Conservation (phyloP, 37 sponge, comb jelly and placozoan species). For the Lycopodina hypogea region DNA sequence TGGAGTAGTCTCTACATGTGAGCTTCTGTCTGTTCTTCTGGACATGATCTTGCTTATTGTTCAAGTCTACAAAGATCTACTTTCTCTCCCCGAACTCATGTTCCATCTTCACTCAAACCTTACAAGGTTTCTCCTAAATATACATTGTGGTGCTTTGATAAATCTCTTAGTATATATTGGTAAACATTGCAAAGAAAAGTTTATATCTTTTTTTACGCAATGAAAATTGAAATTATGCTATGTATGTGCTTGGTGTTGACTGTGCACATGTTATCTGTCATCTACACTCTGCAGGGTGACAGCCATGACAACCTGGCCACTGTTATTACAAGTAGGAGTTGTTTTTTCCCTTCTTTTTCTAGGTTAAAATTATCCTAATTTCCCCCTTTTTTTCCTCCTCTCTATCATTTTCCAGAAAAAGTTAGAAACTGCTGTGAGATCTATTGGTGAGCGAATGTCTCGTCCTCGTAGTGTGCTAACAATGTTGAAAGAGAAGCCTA, state of each 20-base stretch:
- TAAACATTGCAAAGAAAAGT: no score
- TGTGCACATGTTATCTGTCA: neutral
- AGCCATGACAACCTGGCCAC: neutral
- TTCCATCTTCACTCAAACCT: conserved; percentile 17
- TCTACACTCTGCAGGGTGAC: neutral
- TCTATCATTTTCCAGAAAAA: neutral
- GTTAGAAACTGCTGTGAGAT: neutral
- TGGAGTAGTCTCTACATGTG: neutral
- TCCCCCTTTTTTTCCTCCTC: no score
- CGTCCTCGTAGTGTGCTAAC: conserved; percentile 22
- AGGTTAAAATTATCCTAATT: no score
- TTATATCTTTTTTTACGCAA: no score
- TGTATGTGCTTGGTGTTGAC: neutral
- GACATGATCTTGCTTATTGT: neutral
- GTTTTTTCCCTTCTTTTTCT: no score
- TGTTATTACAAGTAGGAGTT: conserved; percentile 3
- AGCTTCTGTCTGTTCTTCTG: neutral
- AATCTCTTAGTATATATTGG: no score
- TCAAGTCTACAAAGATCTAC: conserved; percentile 27
- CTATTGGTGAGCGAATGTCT: neutral
- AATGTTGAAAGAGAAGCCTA: conserved; percentile 78
- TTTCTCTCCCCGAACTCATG: conserved; percentile 56
- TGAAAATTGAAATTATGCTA: no score
- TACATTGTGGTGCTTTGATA: neutral
- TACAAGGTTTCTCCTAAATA: conserved; percentile 21